Base-by-base conservation (phyloP, 2,888 invertebrate species). In the Carcina quercana region DNA sequence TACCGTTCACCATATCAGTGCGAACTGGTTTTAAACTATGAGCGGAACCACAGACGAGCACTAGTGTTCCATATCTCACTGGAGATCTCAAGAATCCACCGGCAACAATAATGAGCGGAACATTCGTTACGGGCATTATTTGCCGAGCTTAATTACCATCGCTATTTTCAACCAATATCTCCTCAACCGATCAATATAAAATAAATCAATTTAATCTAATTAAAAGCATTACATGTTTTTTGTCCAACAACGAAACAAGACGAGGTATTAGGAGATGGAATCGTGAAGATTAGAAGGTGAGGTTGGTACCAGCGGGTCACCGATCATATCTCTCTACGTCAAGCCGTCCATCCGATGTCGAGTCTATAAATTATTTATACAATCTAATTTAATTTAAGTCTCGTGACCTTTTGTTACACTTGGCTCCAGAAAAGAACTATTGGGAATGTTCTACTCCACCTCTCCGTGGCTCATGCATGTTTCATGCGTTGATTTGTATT, bases 181-280 rank as follows among this genome's bases (percentile, higher is more conserved):
- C 38, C 40, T 46, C 42, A 47, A 45, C 53, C 67, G 71, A 80
- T 79, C 79, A 58, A 59, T 59, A 75, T 59, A 65, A 69, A 73
- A 73, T 78, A 76, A 82, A 80, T 80, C 80, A 80, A 82, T 82
- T 78, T 80, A 82, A 82, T 82, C 76, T 83, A 83, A 83, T 83
- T 83, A 83, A 83, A 82, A 78, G 76, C 76, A 74, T 79, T 80
- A 78, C 79, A 76, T 73, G 67, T 80, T 80, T 82, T 82, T 82
- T 80, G 75, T 76, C 65, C 69, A 60, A 55, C 58, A 70, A 60
- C 69, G 71, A 74, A 78, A 80, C 78, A 78, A 82, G 79, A 72
- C 66, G 68, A 69, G 66, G 71, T 73, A 74, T 79, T 75, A 80
- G 65, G 55, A 79, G 82, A 83, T 82, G 67, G 55, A 69, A 64